Base-by-base conservation (phyloP, 1,140 invertebrate genomes). In the Ceratosolen solmsi region DNA sequence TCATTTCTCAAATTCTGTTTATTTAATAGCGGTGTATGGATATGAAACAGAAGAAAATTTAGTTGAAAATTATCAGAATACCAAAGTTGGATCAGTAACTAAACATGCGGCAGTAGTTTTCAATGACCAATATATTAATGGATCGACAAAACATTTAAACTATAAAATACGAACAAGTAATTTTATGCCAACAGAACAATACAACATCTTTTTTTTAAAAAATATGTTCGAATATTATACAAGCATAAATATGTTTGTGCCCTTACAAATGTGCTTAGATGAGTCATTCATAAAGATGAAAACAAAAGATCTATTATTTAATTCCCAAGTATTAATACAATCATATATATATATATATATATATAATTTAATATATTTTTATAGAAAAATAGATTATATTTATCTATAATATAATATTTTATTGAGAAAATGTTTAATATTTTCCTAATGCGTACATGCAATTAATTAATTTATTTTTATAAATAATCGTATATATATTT, bases 251-350 rank as follows among this genome's bases (percentile, higher is more conserved):
- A 3, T 13, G 2, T 70, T 91, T 80, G 46, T 87, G 9, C 88
- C 85, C 77, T 54, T 89, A 20, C 90, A 91, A 83, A 86, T 87
- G 25, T 92, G 90, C 60, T 25, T 90, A 8, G 89, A 90, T 71
- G 80, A 86, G 81, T 46, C 82, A 25, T 87, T 89, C n/a, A 88
- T 91, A 25, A 82, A 87, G 5, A 22, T 56, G 1, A 76, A 56
- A 80, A 38, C 58, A 30, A 25, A 60, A 30, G 30, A 85, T 51
- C 33, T 76, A 65, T 51, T 70, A 22, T 73, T 75, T 33, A 30
- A 84, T n/a, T 68, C 71, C 25, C 63, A 86, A 71, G 85, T 89
- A 86, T 38, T 78, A 27, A 36, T 36, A 17, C 13, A 60, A 30
- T 30, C 30, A 60, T 30, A 20, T 54, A 54, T 3, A 54, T 22